phyloP scores from a whole-genome alignment of 2,797 vertebrate species.

The Lacerta viridis region DNA sequence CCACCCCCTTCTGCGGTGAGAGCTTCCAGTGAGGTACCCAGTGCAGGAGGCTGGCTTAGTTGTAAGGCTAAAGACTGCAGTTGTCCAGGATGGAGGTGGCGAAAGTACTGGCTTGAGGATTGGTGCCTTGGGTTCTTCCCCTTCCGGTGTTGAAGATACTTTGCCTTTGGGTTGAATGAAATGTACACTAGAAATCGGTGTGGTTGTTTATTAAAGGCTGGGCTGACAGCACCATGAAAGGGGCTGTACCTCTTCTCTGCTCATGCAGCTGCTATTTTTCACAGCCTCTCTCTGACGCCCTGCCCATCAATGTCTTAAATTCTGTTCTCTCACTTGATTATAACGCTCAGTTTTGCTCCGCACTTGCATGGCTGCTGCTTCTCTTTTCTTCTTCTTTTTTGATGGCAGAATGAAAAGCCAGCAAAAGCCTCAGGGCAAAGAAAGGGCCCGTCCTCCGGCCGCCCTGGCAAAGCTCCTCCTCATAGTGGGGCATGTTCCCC shows the following conservation, averaged over 20 bases:
- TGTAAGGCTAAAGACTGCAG: neutral
- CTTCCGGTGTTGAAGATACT: neutral
- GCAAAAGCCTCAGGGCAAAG: neutral
- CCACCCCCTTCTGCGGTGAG: neutral
- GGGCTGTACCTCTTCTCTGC: neutral
- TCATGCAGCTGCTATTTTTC: neutral
- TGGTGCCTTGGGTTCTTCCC: constrained; percentile 35
- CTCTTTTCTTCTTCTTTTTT: neutral
- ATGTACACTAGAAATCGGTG: constrained; percentile 17
- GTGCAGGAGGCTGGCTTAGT: neutral
- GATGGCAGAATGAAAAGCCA: neutral
- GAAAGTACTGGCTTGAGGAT: neutral
- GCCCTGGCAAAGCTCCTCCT: neutral
- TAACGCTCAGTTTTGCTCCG: neutral
- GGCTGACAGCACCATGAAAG: neutral
- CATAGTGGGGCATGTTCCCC: neutral
- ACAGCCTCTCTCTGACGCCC: neutral
- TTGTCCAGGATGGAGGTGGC: neutral
- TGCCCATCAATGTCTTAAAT: neutral
- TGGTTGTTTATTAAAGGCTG: constrained; percentile 31
- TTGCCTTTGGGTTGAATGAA: constrained; percentile 15
- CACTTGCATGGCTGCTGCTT: neutral
- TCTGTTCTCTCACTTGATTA: neutral
- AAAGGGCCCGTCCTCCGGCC: no score
- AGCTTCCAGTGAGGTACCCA: neutral